Evolutionary conservation across 2,797 vertebrate species (phyloP), one percentile per base, ranked within the genome.

Genomic region (Valencia hispanica): DNA sequence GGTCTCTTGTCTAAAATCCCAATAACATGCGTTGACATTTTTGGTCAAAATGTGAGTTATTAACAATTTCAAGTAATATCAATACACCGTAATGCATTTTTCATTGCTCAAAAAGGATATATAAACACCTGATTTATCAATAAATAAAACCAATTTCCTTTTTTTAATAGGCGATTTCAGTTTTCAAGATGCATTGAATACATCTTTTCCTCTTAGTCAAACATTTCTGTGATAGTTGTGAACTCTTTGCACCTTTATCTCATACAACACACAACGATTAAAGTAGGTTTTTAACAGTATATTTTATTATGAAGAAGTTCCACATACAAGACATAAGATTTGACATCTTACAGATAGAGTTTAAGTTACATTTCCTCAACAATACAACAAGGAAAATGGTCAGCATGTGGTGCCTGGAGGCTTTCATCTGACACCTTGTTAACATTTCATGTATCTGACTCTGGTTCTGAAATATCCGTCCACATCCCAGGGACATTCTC

Each of bases 241-340:
- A 73, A 73, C 68, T 50, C 66, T 43, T 0, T 9, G 45, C 1
- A 68, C 1, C n/a, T 43, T 63, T 75, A 77, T 75, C 11, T 75
- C 45, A 79, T 10, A 86, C 39, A 36, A 70, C 3, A 79, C 72
- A 73, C 50, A 69, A 63, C 11, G 5, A 27, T 77, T 15, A 71
- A 30, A 73, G 36, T 4, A 8, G 36, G 57, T 82, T 84, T 47
- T 77, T 47, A 71, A 34, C 10, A 36, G 30, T 11, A 12, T 0
- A 11, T n/a, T 90, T 90, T 88, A 89, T 87, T 81, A 5, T 48
- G 8, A 22, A 69, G 74, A 1, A 22, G 34, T 66, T 73, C 9
- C 61, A 68, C 9, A 34, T 20, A 63, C 25, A 74, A 41, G 70
- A 50, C 27, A 61, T 12, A 68, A 9, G 34, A 9, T 78, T 48